These are phyloP conservation scores for Aphyosemion australe DNA, from an alignment of 2,113 vertebrate genomes.

Conservation along the genomic window DNA sequence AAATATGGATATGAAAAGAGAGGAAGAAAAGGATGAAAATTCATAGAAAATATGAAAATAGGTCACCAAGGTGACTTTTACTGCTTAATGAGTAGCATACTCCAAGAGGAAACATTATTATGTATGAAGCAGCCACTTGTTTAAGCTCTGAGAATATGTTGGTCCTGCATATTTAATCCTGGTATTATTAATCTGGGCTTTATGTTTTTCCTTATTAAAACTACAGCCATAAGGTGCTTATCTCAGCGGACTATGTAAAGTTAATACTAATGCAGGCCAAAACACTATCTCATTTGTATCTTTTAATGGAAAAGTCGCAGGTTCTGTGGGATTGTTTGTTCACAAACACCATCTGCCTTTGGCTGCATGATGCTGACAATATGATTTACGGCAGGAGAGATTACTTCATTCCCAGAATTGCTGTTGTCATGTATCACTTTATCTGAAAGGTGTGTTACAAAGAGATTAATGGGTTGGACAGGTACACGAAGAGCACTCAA, in stretches of 20 bases:
- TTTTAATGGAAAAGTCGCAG: background rate
- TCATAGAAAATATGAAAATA: background rate
- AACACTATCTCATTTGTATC: background rate
- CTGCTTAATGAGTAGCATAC: background rate
- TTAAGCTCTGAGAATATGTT: background rate
- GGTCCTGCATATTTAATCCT: background rate
- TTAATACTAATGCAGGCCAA: background rate
- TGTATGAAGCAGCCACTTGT: background rate
- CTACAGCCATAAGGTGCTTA: background rate
- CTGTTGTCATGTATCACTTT: background rate
- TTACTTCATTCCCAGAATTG: background rate
- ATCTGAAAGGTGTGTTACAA: constrained; percentile 11
- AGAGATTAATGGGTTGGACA: background rate
- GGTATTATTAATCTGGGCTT: background rate
- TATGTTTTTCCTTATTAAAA: background rate
- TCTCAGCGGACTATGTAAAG: no score
- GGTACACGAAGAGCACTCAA: background rate
- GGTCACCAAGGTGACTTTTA: constrained; percentile 5
- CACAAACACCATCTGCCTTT: background rate
- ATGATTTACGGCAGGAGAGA: background rate
- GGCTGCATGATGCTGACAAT: background rate
- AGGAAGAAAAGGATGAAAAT: constrained; percentile 2
- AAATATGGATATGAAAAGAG: background rate
- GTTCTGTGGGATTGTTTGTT: background rate
- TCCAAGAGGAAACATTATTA: background rate